Conservation (phyloP, 1,140 invertebrate genomes). For the Plutomurus gul region DNA sequence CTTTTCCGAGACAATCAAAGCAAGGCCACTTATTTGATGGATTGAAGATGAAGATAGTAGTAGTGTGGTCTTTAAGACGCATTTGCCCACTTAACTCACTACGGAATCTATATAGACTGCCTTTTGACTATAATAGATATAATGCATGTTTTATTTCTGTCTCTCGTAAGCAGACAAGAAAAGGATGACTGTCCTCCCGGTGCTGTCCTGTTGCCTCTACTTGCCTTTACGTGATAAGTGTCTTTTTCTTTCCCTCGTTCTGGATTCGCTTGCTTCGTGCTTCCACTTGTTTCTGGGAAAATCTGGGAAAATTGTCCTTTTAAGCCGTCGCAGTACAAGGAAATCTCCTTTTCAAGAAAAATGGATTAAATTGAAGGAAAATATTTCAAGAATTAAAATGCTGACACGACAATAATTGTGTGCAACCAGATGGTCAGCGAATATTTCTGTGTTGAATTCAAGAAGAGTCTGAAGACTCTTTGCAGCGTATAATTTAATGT, state of each 20-base stretch:
- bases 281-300: background rate
- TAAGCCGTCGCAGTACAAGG: no score
- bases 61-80: slow-evolving; percentile 9
- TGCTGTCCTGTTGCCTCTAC: background rate
- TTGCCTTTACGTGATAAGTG: background rate
- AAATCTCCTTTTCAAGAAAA: no score
- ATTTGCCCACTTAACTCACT: background rate
- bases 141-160: no score
- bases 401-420: no score
- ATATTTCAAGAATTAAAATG: background rate
- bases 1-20: background rate
- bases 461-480: no score
- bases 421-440: no score
- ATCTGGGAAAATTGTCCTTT: no score
- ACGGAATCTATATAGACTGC: background rate
- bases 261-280: background rate
- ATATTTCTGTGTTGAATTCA: no score
- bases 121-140: background rate
- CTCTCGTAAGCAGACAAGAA: no score
- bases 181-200: background rate
- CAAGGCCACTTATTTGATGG: background rate
- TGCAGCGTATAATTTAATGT: no score
- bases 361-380: no score
- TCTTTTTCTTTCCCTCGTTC: background rate
- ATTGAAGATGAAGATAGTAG: slow-evolving; percentile 25